These are phyloP conservation scores for Apamea epomidion DNA, from an alignment of 2,888 invertebrate genomes.

Conservation along the genomic window DNA sequence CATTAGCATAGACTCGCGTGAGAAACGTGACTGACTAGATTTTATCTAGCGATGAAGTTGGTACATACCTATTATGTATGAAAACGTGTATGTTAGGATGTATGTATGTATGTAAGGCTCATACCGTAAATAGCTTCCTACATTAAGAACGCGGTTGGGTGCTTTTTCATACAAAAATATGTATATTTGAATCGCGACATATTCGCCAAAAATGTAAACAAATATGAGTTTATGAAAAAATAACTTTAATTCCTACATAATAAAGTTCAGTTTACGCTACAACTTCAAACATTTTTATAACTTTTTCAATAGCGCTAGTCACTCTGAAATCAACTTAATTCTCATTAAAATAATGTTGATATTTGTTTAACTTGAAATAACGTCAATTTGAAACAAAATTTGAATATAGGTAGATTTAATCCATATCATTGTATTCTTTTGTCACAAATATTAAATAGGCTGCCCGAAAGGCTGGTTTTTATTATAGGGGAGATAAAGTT, in stretches of 20 bases:
- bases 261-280: too few species aligned
- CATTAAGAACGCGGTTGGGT: not conserved
- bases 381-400: too few species aligned
- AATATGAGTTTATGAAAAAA: too few species aligned
- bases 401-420: not conserved
- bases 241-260: too few species aligned
- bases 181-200: too few species aligned
- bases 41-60: conserved; percentile 34
- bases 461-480: not conserved
- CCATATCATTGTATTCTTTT: not conserved
- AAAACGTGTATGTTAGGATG: not conserved
- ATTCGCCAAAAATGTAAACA: too few species aligned
- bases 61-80: conserved; percentile 6
- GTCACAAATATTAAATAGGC: not conserved
- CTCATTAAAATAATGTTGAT: too few species aligned
- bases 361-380: too few species aligned
- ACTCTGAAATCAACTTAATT: too few species aligned
- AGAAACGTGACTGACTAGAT: conserved; percentile 55
- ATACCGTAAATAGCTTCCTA: conserved; percentile 51
- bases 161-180: conserved; percentile 34
- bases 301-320: too few species aligned
- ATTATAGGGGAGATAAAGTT: not conserved
- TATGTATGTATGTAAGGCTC: conserved; percentile 17
- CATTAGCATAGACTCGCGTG: conserved; percentile 61
- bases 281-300: too few species aligned